phyloP scores from a whole-genome alignment of 2,888 invertebrate species.

The Luffia ferchaultella region DNA sequence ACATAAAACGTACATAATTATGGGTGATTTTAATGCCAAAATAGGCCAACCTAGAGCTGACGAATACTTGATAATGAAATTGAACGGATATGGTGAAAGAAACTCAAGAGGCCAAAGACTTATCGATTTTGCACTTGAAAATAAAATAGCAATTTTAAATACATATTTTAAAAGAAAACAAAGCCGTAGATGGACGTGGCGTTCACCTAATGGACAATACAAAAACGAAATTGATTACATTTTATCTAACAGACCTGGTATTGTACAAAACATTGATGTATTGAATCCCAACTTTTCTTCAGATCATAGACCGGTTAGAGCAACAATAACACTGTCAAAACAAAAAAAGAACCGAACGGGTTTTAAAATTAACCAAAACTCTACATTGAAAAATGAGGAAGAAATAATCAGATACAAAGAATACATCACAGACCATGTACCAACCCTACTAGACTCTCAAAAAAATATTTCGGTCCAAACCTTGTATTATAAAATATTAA shows the following conservation, averaged over 20 bases:
- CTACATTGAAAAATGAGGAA: not conserved
- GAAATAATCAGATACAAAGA: slow-evolving; percentile 1
- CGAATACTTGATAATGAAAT: slow-evolving; percentile 6
- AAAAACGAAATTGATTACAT: slow-evolving; percentile 8
- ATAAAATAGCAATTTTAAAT: slow-evolving; percentile 3
- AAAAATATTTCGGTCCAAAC: slow-evolving; percentile 2
- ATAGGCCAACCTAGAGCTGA: slow-evolving; percentile 8
- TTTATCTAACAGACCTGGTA: not conserved
- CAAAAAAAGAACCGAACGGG: slow-evolving; percentile 4
- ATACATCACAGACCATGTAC: not conserved
- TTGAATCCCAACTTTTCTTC: not conserved
- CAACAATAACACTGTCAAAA: not conserved
- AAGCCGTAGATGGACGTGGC: slow-evolving; percentile 9
- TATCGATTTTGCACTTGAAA: slow-evolving; percentile 7
- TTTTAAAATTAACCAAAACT: not conserved
- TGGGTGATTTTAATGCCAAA: slow-evolving; percentile 9
- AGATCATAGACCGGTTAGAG: slow-evolving; percentile 1
- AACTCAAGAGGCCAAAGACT: slow-evolving; percentile 3
- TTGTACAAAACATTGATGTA: slow-evolving; percentile 1
- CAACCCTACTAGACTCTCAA: not conserved
- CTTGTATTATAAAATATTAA: slow-evolving; percentile 1
- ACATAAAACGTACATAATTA: slow-evolving; percentile 2
- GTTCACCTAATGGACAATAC: slow-evolving; percentile 7
- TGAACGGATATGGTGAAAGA: not conserved
- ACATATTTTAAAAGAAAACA: slow-evolving; percentile 6